Base-by-base conservation (phyloP, 2,797 vertebrate genomes). In the Harpagifer antarcticus region DNA sequence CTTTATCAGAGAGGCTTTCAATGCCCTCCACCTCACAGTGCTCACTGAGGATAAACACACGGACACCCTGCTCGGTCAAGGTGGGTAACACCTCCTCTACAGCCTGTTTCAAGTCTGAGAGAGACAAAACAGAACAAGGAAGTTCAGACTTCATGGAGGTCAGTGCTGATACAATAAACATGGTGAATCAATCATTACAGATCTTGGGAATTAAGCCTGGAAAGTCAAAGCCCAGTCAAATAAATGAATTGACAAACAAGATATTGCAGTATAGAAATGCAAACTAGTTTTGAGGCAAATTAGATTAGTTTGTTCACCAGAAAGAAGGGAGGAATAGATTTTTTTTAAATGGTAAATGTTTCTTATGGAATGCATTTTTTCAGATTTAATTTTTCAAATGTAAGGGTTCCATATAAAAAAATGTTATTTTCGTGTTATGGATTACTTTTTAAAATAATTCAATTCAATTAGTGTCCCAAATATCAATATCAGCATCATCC, bases 31-130 rank as follows among this genome's bases (percentile, higher is more conserved):
- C 92, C 31, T 91, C 72, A 1, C 91, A 89, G 5, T 82, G 86
- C 40, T 94, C 93, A 13, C 90, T 86, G 57, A 97, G 79, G 16
- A 95, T 90, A 37, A 95, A 96, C 69, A 97, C 83, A 1, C 57
- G 84, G 50, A 95, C 78, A 0, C 93, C 89, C 67, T 94, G 92
- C 87, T 95, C 81, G 54, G 84, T 93, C 81, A 97, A 81, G 67
- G 33, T 37, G 33, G 96, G 95, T 68, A 98, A 64, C 58, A 97
- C 93, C 80, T 98, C 97, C 85, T 96, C 91, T 16, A 96, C 83
- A 3, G 94, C 94, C 3, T 71, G 92, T 45, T 74, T 91, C 27
- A 97, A 58, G 0, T 96, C 96, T 98, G 84, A 70, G 9, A 50
- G 68, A 9, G 0, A 17, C 5, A 61, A 56, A 1, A 12, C 11